Conservation (phyloP, 2,797 vertebrate genomes). For the Taeniopygia guttata region DNA sequence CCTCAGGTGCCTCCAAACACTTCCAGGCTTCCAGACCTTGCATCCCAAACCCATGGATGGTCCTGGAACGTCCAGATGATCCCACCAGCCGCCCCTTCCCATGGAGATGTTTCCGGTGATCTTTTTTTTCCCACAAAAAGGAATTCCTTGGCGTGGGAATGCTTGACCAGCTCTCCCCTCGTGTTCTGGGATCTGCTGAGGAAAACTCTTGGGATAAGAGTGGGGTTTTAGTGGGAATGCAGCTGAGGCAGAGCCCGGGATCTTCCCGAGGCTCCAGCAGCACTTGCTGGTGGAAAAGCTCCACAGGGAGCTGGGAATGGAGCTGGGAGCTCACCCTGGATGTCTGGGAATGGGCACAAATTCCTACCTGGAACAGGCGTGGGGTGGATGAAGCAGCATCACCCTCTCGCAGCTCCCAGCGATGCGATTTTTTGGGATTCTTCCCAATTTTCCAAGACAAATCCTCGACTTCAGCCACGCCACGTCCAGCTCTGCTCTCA, state of each 20-base stretch:
- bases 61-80: neutral
- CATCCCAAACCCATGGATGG: accelerated
- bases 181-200: accelerated
- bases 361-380: neutral
- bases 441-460: accelerated
- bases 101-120: accelerated
- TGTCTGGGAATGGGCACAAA: neutral
- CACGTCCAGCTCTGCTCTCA: accelerated
- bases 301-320: neutral
- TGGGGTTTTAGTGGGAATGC: neutral
- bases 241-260: neutral
- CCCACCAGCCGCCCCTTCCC: accelerated
- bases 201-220: neutral
- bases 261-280: neutral
- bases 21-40: neutral
- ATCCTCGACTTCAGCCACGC: accelerated
- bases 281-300: accelerated
- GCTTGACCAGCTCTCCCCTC: accelerated
- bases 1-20: neutral
- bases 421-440: neutral
- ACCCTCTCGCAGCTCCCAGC: accelerated
- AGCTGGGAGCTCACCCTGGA: neutral
- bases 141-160: neutral
- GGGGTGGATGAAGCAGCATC: neutral
- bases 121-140: neutral